Conservation (phyloP, 2,888 invertebrate genomes). For the Eristalis intricaria region DNA sequence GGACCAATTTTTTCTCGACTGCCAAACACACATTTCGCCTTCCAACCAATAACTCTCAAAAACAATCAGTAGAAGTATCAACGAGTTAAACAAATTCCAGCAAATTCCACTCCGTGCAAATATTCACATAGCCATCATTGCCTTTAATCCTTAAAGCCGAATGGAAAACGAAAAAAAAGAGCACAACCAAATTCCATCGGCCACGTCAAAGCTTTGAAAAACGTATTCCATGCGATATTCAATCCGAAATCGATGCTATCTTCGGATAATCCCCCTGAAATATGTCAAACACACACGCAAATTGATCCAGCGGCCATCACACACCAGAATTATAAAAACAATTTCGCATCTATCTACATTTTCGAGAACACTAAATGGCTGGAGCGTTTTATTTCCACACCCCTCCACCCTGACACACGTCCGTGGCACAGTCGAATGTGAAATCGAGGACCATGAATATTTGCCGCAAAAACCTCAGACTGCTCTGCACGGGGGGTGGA, state of each 20-base stretch:
- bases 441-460: slow-evolving; percentile 48
- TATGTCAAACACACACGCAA: slow-evolving; percentile 22
- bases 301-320: neutral
- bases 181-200: neutral
- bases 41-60: too few species aligned
- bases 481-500: neutral
- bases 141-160: neutral
- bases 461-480: slow-evolving; percentile 4
- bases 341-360: slow-evolving; percentile 9
- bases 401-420: slow-evolving; percentile 17
- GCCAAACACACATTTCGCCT: too few species aligned
- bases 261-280: slow-evolving; percentile 16
- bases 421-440: slow-evolving; percentile 10
- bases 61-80: neutral
- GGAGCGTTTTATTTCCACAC: slow-evolving; percentile 28
- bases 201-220: neutral
- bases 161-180: neutral
- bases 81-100: neutral
- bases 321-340: neutral
- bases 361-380: slow-evolving; percentile 36
- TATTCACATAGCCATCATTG: neutral
- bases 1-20: too few species aligned
- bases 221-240: neutral
- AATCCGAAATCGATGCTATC: neutral
- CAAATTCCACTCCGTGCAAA: neutral